Base-by-base conservation (phyloP, 2,888 invertebrate species). In the Chrysolina haemoptera region DNA sequence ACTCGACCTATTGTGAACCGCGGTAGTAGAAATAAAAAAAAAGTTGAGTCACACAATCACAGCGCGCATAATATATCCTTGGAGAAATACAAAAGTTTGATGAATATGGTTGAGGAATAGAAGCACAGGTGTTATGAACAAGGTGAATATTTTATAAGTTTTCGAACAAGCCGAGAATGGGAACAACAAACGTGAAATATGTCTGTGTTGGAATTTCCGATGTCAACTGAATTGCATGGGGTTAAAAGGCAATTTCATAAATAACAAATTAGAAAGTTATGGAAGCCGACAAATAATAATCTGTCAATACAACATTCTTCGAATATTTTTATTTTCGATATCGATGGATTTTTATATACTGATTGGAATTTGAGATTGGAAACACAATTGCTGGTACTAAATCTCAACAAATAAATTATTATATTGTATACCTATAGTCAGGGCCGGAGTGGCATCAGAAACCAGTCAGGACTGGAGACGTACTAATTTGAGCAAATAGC, bases 11-110 rank as follows among this genome's bases (percentile, higher is more conserved):
- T 76, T 75, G 78, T 79, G 68, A 64, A 74, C 68, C 65, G 70
- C 72, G 68, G 72, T 72, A 74, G 78, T 76, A 78, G 80, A 80
- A 82, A 82, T 76, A 80, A 79, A 78, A 76, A 81, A 82, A 82
- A 79, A 18, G 70, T 76, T 79, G 78, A 80, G 76, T 80, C 77
- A 80, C 80, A 81, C 79, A 78, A 79, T 77, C 77, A 69, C 76
- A 79, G 74, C 74, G 70, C 68, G 65, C 74, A 68, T 75, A 35
- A 85, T 84, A 84, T 85, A 85, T 83, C 81, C 82, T 82, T 83
- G 82, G 78, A 79, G 82, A 83, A 84, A 85, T 83, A 85, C 85
- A 85, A 84, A 83, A 84, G 84, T 86, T 84, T 84, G 84, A 87
- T 86, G 86, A 86, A 82, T 86, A 86, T 83, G 84, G 83, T 83